Evolutionary conservation across 2,888 invertebrate genomes (phyloP).

Genomic region (Leptopilina myrica): DNA sequence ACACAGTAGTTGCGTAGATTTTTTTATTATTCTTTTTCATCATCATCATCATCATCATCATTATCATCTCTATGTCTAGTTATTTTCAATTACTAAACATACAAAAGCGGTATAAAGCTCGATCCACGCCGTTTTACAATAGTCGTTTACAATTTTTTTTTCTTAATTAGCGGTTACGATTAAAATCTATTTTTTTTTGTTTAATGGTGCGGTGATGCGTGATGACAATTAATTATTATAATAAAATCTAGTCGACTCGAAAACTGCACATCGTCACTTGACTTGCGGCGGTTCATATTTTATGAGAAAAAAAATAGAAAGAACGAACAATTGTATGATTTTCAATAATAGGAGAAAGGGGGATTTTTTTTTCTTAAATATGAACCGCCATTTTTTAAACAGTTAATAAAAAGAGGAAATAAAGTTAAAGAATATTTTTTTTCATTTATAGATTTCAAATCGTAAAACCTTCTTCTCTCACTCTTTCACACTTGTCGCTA

Average conservation of each 20-base stretch:
- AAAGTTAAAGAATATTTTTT: neutral
- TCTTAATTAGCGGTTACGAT: constrained; percentile 61
- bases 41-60: constrained; percentile 18
- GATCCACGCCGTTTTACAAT: constrained; percentile 69
- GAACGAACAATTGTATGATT: no score
- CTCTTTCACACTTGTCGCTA: constrained; percentile 61
- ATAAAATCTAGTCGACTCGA: constrained; percentile 20
- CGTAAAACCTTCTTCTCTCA: constrained; percentile 50
- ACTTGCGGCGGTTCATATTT: constrained; percentile 26
- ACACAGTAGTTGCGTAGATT: constrained; percentile 68
- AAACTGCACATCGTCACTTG: constrained; percentile 26
- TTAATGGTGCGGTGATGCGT: constrained; percentile 49
- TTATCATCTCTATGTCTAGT: constrained; percentile 66
- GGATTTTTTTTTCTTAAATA: no score
- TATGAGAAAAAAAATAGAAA: no score
- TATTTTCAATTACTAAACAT: constrained; percentile 72
- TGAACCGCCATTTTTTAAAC: neutral
- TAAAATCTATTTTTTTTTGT: constrained; percentile 45
- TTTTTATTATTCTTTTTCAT: constrained; percentile 55
- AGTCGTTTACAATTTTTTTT: constrained; percentile 50
- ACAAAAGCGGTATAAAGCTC: constrained; percentile 76
- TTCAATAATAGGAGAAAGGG: no score
- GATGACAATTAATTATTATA: constrained; percentile 45
- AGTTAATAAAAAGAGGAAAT: neutral
- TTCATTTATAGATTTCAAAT: constrained; percentile 40